Evolutionary conservation across 2,113 vertebrate genomes (phyloP).

Genomic region (Naja naja): DNA sequence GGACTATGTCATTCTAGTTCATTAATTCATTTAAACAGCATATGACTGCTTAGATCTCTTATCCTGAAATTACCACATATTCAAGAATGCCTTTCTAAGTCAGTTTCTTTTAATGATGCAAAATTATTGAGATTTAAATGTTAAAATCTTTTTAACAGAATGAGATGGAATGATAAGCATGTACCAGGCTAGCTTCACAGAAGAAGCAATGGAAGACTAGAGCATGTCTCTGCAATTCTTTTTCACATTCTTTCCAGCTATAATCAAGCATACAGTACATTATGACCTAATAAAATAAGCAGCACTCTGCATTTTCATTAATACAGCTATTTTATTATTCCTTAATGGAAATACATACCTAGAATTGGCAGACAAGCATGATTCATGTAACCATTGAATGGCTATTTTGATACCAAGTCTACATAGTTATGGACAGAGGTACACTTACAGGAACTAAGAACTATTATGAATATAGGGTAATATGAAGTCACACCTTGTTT

Average conservation of each 20-base stretch:
- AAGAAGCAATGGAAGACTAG: neutral
- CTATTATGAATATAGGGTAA: neutral
- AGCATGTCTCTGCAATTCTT: neutral
- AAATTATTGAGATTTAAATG: neutral
- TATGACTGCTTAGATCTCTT: neutral
- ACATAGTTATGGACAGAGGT: neutral
- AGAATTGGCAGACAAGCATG: neutral
- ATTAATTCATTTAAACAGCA: neutral
- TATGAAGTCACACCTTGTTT: neutral
- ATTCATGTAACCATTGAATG: neutral
- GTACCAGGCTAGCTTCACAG: neutral
- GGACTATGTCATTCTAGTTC: slow-evolving; percentile 27
- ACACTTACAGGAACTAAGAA: slow-evolving; percentile 16
- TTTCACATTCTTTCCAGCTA: neutral
- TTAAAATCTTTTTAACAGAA: neutral
- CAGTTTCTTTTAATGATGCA: neutral
- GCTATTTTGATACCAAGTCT: neutral
- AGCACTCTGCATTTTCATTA: neutral
- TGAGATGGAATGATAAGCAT: neutral
- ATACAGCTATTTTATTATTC: neutral
- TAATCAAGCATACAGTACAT: neutral
- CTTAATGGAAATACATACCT: neutral
- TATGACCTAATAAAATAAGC: neutral
- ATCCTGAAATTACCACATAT: neutral
- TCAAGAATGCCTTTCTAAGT: neutral